Evolutionary conservation across 2,113 vertebrate species (phyloP), one percentile per base, ranked within the genome.

Genomic region (Oxyruncus cristatus): DNA sequence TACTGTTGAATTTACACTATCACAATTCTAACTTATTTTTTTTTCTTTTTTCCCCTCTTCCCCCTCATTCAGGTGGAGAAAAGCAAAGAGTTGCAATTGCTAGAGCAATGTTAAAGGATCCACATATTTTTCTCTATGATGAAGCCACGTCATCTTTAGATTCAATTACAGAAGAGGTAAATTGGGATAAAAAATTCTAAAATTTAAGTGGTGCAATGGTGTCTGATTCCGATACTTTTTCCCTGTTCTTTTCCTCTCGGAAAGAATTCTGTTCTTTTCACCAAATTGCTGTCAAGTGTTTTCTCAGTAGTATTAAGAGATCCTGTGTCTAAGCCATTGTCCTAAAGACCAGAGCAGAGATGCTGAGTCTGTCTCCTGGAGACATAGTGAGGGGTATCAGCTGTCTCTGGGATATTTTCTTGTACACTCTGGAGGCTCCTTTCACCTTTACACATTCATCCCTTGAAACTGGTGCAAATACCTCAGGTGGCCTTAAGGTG

Each of bases 121-220:
- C 99, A 3, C 98, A 97, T 77, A 97, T 99, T 95, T 98, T 99
- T 82, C 98, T 99, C 83, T 99, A 99, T 72, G 99, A 99, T 77
- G 99, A 99, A 98, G 99, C 99, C 33, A 99, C 99, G 4, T 99
- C 99, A n/a, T 99, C 99, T 79, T 98, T 99, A 85, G 99, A 99
- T 98, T 99, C 99, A 11, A 99, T 99, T 97, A 99, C 99, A 44
- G 99, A 99, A 98, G 99, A 99, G 99, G 99, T 99, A 97, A 97
- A 92, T 76, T 28, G 65, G 19, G 44, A 58, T 93, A 27, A 95
- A 77, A 66, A 79, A 70, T 21, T 63, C 26, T 4, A 61, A 89
- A 88, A 24, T 46, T 53, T 5, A 35, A 42, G 7, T 41, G 39
- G 5, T 91, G 32, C 30, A 26, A 21, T 63, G 27, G 17, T 84